Percentiles rank a stretch among this genome's conserved stretches.
Conservation (phyloP, 2,113 vertebrate species). For the Upupa epops region DNA sequence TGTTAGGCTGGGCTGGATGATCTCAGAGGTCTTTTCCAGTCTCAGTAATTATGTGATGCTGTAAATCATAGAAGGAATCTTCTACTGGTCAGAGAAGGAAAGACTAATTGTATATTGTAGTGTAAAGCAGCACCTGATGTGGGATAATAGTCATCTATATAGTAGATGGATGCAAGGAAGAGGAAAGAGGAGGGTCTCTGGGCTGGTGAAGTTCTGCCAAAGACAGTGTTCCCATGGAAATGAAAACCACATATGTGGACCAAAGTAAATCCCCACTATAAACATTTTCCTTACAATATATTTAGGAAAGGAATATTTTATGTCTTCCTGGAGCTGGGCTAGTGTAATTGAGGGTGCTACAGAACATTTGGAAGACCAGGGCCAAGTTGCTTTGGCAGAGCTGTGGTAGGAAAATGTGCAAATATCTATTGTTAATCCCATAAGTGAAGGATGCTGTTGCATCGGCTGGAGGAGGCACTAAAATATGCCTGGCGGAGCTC, state of each 20-base stretch:
- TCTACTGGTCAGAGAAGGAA: not conserved
- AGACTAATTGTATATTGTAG: not conserved
- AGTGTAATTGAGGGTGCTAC: not conserved
- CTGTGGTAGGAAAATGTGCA: not conserved
- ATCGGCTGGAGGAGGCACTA: not conserved
- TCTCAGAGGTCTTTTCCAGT: no score
- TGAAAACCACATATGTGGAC: not conserved
- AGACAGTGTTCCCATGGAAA: not conserved
- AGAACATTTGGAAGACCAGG: not conserved
- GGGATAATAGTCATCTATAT: not conserved
- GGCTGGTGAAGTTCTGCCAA: not conserved
- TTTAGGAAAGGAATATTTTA: not conserved
- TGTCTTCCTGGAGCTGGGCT: not conserved
- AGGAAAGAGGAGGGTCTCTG: not conserved
- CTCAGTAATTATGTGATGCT: no score
- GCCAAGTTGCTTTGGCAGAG: slow-evolving; percentile 6
- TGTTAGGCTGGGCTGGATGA: no score
- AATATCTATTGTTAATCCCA: slow-evolving; percentile 10
- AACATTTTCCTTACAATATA: not conserved
- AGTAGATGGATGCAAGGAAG: not conserved
- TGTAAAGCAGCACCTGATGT: not conserved
- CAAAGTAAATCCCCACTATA: not conserved
- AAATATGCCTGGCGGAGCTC: not conserved
- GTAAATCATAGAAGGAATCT: not conserved
- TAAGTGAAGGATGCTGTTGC: not conserved